Evolutionary conservation across 1,140 invertebrate genomes (phyloP).

Genomic region (Helicoverpa armigera): DNA sequence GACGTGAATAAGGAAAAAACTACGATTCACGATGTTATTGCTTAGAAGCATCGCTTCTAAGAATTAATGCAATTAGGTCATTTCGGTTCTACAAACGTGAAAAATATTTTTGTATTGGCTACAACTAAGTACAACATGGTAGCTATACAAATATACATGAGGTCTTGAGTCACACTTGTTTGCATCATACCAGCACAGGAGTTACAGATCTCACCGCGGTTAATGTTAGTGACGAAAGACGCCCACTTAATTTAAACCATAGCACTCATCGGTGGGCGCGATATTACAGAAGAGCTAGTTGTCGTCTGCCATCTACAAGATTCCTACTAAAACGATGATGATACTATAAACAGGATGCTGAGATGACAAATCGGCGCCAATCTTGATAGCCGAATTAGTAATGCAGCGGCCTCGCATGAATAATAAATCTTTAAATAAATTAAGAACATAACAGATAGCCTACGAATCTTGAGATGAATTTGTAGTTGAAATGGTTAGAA

Average conservation of each 20-base stretch:
- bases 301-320: not conserved
- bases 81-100: not conserved
- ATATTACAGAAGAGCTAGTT: not conserved
- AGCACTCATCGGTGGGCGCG: slow-evolving; percentile 19
- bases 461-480: not conserved
- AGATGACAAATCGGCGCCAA: not conserved
- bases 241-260: slow-evolving; percentile 29
- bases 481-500: not conserved
- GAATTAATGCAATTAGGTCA: not conserved
- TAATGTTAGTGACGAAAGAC: slow-evolving; percentile 27
- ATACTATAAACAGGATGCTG: not conserved
- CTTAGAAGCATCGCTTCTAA: not conserved
- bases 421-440: not conserved
- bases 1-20: not conserved
- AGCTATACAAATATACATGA: not conserved
- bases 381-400: not conserved
- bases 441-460: not conserved
- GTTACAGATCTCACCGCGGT: slow-evolving; percentile 30
- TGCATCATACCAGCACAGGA: slow-evolving; percentile 28
- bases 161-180: slow-evolving; percentile 26
- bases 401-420: not conserved
- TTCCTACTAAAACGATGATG: not conserved
- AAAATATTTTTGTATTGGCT: slow-evolving; percentile 6
- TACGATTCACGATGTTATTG: not conserved
- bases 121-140: not conserved